These are phyloP conservation scores for Lacerta viridis DNA, from an alignment of 2,797 vertebrate genomes.

Conservation along the genomic window DNA sequence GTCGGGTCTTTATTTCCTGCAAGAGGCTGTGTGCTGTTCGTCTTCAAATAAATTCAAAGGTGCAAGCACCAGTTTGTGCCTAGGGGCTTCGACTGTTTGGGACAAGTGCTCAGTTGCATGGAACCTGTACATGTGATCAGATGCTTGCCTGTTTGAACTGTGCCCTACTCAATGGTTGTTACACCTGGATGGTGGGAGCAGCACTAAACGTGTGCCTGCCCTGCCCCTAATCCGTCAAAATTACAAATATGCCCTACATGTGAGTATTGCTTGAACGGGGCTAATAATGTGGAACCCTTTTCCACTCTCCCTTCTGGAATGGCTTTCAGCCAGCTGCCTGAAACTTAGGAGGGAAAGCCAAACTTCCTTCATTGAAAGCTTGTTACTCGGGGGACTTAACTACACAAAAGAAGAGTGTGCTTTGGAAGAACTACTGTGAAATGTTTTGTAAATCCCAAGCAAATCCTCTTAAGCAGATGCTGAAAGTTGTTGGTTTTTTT, in stretches of 20 bases:
- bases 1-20: no score
- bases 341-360: slow-evolving; percentile 16
- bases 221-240: no score
- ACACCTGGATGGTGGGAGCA: no score
- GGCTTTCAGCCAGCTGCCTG: neutral
- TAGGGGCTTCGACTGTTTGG: no score
- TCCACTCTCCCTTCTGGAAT: neutral
- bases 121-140: neutral
- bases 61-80: no score
- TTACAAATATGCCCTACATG: no score
- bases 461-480: slow-evolving; percentile 77
- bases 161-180: no score
- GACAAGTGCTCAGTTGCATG: no score
- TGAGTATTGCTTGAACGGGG: no score
- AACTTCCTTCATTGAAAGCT: slow-evolving; percentile 12
- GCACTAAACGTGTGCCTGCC: no score
- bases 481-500: slow-evolving; percentile 48
- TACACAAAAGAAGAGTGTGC: slow-evolving; percentile 36
- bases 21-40: neutral
- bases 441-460: slow-evolving; percentile 70
- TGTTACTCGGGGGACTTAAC: slow-evolving; percentile 39
- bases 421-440: slow-evolving; percentile 59
- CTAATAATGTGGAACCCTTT: neutral
- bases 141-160: neutral
- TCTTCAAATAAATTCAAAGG: no score